Conservation (phyloP, 2,113 vertebrate species). For the Helogale parvula region DNA sequence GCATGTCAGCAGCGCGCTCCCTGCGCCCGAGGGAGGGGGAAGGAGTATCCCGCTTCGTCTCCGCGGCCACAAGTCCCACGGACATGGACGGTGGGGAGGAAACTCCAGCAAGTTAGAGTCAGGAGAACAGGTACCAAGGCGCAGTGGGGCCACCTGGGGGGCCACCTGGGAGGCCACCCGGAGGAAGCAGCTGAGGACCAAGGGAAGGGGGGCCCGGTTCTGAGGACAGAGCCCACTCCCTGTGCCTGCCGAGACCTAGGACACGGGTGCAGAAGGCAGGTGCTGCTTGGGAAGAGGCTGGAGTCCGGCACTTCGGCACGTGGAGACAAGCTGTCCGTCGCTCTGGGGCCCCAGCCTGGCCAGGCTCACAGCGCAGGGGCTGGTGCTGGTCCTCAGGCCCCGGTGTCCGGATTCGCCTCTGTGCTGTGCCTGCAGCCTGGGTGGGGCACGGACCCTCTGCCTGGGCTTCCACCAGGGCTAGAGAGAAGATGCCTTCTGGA, state of each 20-base stretch:
- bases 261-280: neutral
- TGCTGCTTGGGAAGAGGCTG: neutral
- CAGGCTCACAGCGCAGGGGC: fast-evolving
- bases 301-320: fast-evolving
- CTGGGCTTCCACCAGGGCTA: neutral
- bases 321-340: fast-evolving
- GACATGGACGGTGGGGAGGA: fast-evolving
- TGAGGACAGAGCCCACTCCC: neutral
- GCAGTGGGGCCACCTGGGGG: too few relatives aligned
- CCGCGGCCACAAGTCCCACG: fast-evolving
- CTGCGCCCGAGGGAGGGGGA: fast-evolving
- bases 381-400: neutral
- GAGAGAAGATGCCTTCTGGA: neutral
- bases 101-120: neutral
- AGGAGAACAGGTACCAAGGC: neutral
- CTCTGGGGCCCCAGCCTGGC: neutral
- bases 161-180: neutral
- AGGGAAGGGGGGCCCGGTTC: neutral
- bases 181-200: neutral
- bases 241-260: fast-evolving
- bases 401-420: fast-evolving
- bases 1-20: neutral
- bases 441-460: neutral
- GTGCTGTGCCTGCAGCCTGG: fast-evolving
- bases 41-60: fast-evolving